phyloP scores from a whole-genome alignment of 1,140 invertebrate genomes.

The Macrostomum lignano region DNA sequence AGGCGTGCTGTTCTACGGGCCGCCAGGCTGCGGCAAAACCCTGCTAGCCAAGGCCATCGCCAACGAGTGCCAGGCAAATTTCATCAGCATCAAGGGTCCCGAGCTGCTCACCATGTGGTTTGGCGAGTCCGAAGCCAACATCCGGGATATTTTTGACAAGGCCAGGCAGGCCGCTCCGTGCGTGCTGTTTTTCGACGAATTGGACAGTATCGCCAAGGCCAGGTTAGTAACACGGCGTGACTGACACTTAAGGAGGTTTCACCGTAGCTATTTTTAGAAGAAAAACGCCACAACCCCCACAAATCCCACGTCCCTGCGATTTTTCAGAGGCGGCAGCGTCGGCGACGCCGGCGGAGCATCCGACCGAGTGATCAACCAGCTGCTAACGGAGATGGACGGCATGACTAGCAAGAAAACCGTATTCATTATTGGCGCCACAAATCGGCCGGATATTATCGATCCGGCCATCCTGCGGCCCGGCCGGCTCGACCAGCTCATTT shows the following conservation, averaged over 20 bases:
- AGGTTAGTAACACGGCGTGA: not conserved
- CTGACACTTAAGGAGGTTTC: no score
- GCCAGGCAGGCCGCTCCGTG: conserved; percentile 93
- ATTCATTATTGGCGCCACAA: conserved; percentile 94
- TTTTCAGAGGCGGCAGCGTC: conserved; percentile 74
- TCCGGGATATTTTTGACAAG: conserved; percentile 97
- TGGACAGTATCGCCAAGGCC: conserved; percentile 91
- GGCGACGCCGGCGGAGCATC: conserved; percentile 62
- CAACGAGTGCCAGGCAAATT: conserved; percentile 98
- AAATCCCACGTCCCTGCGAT: no score
- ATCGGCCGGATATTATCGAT: conserved; percentile 77
- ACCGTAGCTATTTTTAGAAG: no score
- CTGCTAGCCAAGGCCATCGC: conserved; percentile 93
- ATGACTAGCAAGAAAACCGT: conserved; percentile 99
- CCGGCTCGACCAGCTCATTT: conserved; percentile 89
- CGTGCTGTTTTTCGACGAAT: conserved; percentile 94
- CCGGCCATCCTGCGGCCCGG: conserved; percentile 89
- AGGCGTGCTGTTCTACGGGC: conserved; percentile 91
- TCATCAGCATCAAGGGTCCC: conserved; percentile 95
- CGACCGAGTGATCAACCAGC: conserved; percentile 96
- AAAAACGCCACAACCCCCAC: no score
- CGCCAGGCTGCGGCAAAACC: conserved; percentile 77
- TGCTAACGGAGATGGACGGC: conserved; percentile 98
- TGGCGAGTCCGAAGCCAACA: conserved; percentile 96
- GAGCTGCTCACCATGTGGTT: conserved; percentile 99